Evolutionary conservation across 2,113 vertebrate genomes (phyloP).

Genomic region (Lepidothrix coronata): DNA sequence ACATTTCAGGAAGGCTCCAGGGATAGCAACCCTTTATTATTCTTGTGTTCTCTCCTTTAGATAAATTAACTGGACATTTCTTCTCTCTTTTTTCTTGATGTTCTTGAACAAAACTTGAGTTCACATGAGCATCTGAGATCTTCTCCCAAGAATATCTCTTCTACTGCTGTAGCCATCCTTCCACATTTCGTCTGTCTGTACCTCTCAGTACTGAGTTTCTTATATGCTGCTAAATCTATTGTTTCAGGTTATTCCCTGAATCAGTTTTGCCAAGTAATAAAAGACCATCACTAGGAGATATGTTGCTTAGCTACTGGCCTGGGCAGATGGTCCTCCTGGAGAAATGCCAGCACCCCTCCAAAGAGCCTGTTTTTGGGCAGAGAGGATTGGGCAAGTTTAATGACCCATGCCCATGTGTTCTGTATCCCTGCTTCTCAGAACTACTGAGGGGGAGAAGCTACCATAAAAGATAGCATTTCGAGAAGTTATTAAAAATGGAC

Average conservation of each 20-base stretch:
- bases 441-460: not conserved
- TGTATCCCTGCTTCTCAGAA: not conserved
- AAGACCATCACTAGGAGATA: not conserved
- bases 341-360: not conserved
- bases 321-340: slow-evolving; percentile 11
- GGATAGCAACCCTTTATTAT: not conserved
- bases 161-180: not conserved
- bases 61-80: not conserved
- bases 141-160: not conserved
- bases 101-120: not conserved
- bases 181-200: not conserved
- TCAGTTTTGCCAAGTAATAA: not conserved
- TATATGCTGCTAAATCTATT: not conserved
- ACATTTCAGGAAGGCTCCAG: not conserved
- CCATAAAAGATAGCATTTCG: not conserved
- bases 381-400: not conserved
- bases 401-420: not conserved
- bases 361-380: not conserved
- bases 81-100: not conserved
- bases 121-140: not conserved
- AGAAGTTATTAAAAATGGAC: not conserved
- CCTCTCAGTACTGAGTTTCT: not conserved
- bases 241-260: not conserved
- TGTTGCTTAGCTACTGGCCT: slow-evolving; percentile 1
- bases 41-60: fast-evolving